These are phyloP conservation scores for Pelochelys cantorii DNA, from an alignment of 2,797 vertebrate species.

Conservation along the genomic window DNA sequence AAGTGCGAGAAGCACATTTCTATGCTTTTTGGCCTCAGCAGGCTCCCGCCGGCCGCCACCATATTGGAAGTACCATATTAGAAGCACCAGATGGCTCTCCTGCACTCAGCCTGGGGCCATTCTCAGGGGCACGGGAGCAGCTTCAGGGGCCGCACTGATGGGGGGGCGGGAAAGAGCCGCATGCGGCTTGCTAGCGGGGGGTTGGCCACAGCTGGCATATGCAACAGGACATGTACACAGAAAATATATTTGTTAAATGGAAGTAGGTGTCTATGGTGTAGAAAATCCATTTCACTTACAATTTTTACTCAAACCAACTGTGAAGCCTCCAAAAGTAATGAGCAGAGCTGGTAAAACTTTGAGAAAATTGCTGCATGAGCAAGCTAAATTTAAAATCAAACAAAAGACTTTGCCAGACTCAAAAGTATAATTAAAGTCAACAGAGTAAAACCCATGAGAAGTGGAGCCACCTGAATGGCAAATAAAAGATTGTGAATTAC, in stretches of 20 bases:
- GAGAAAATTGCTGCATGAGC: conserved; percentile 18
- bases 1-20: too few relatives aligned
- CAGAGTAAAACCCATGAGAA: not conserved
- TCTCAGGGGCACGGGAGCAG: too few relatives aligned
- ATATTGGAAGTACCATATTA: too few relatives aligned
- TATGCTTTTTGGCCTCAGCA: too few relatives aligned
- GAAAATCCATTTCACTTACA: conserved; percentile 47
- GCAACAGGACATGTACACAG: not conserved
- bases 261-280: not conserved
- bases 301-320: conserved; percentile 10
- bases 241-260: conserved; percentile 27
- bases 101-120: too few relatives aligned
- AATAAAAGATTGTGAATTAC: not conserved
- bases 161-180: too few relatives aligned
- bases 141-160: too few relatives aligned
- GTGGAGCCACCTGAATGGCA: not conserved
- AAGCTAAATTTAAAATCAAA: conserved; percentile 30
- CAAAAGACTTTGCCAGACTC: not conserved
- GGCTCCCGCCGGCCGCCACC: too few relatives aligned
- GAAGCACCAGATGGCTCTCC: too few relatives aligned
- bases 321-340: not conserved
- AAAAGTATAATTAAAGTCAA: conserved; percentile 49
- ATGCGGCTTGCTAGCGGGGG: too few relatives aligned
- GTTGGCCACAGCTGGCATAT: too few relatives aligned
- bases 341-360: conserved; percentile 1